Percentiles rank a stretch among this genome's conserved stretches.
Evolutionary conservation across 2,797 vertebrate species (phyloP).

Genomic region (Rhadinocentrus ornatus): DNA sequence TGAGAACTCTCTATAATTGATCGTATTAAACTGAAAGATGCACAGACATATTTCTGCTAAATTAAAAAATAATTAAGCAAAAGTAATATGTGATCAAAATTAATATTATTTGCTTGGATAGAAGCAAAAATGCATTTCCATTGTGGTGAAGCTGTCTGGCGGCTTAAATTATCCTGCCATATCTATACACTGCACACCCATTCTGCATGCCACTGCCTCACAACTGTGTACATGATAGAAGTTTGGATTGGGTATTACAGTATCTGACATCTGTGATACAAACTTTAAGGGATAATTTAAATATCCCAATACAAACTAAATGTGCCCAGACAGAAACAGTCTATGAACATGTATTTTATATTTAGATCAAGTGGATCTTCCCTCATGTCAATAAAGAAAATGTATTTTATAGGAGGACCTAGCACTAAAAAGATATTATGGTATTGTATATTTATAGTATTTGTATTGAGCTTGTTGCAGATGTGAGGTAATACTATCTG

Average conservation of each 20-base stretch:
- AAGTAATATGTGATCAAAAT: background rate
- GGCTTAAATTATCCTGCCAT: constrained; percentile 7
- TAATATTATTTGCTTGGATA: background rate
- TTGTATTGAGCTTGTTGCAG: constrained; percentile 7
- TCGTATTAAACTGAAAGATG: too few species aligned
- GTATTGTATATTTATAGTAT: constrained; percentile 19
- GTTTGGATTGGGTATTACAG: constrained; percentile 10
- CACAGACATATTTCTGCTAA: background rate
- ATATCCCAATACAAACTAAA: constrained; percentile 4
- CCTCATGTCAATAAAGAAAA: constrained; percentile 30
- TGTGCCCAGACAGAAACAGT: constrained; percentile 2
- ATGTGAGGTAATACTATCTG: background rate
- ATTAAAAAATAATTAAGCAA: background rate
- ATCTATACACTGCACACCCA: constrained; percentile 4
- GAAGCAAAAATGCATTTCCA: background rate
- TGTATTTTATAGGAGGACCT: constrained; percentile 18
- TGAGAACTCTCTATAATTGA: too few species aligned
- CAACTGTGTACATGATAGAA: constrained; percentile 16
- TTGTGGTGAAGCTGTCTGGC: background rate
- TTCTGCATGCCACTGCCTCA: constrained; percentile 12
- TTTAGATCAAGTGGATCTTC: constrained; percentile 31
- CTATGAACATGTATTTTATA: constrained; percentile 14
- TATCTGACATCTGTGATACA: constrained; percentile 29
- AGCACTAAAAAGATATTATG: constrained; percentile 19
- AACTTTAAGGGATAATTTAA: constrained; percentile 40